Evolutionary conservation across 2,113 vertebrate genomes (phyloP).

Genomic region (Tupaia tana): DNA sequence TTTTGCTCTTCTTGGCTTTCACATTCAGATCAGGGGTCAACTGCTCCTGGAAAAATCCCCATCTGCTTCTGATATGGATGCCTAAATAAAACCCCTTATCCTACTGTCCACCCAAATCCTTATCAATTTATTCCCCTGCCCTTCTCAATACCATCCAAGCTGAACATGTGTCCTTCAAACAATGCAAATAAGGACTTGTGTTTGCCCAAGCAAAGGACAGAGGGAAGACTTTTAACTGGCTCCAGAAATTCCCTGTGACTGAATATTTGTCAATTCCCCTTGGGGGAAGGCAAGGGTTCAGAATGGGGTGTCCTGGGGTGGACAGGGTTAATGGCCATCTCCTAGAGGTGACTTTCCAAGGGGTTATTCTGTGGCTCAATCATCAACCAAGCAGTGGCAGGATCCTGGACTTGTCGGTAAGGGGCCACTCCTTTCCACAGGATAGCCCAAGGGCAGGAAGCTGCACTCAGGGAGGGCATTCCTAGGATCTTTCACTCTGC

Average conservation of each 20-base stretch:
- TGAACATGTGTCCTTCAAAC: conserved; percentile 10
- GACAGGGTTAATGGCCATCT: conserved; percentile 68
- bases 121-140: neutral
- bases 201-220: conserved; percentile 23
- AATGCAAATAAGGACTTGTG: conserved; percentile 25
- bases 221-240: conserved; percentile 36
- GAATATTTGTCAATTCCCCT: conserved; percentile 25
- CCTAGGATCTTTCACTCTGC: neutral
- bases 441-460: conserved; percentile 68
- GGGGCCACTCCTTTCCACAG: conserved; percentile 71
- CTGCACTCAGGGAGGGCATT: conserved; percentile 2
- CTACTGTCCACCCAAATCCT: neutral
- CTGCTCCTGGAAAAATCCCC: neutral
- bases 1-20: conserved; percentile 27
- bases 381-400: conserved; percentile 76
- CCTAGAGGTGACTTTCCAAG: conserved; percentile 78
- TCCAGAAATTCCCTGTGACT: neutral
- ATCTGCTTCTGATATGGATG: neutral
- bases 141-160: neutral
- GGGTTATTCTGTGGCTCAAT: conserved; percentile 78
- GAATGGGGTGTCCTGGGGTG: conserved; percentile 43
- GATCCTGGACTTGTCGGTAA: conserved; percentile 69
- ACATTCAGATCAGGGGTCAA: neutral
- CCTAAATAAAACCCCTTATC: neutral
- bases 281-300: neutral